Base-by-base conservation (phyloP, 1,140 invertebrate species). In the Pomacea maculata region DNA sequence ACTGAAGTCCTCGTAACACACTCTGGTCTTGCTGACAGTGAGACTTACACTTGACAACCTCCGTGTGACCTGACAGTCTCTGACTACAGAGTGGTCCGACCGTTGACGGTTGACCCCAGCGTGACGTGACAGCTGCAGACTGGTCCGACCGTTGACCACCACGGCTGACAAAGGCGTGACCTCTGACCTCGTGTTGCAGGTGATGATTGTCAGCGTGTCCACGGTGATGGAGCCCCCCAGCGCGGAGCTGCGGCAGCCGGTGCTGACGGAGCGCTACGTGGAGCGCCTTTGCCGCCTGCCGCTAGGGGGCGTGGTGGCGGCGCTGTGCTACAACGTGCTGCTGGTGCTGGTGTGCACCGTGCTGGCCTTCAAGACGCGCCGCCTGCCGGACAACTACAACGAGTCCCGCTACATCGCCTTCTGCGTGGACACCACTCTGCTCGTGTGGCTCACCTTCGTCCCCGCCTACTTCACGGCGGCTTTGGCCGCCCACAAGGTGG, bases 321-420 rank as follows among this genome's bases (percentile, higher is more conserved):
- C 85, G 12, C 79, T 98, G 91, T 95, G 94, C 84, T 98, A 97
- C 93, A 96, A 96, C 4, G 95, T 97, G 83, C 92, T 96, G 55
- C 93, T 98, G 57, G 96, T 97, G 82, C 91, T 97, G 14, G 93
- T 97, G 8, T 97, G 96, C 89, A 97, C 96, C 0, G 94, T 97
- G 29, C 97, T 97, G 89, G 97, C 96, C 7, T 94, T 97, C 1
- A 93, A 97, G 74, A 88, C 88, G 8, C 83, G 88, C n/a, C 83
- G 83, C 73, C 83, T 90, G 52, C 88, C 89, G 12, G 84, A 90
- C 82, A 89, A 90, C 82, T 90, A 87, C 82, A 89, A 89, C 82
- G 88, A 90, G 80, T 88, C 88, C 5, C 85, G 88, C 45, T 90
- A 87, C 82, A 89, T 88, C 61, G 83, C 85, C 25, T 85, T 89